Base-by-base conservation (phyloP, 2,888 invertebrate genomes). In the Protophormia terraenovae region DNA sequence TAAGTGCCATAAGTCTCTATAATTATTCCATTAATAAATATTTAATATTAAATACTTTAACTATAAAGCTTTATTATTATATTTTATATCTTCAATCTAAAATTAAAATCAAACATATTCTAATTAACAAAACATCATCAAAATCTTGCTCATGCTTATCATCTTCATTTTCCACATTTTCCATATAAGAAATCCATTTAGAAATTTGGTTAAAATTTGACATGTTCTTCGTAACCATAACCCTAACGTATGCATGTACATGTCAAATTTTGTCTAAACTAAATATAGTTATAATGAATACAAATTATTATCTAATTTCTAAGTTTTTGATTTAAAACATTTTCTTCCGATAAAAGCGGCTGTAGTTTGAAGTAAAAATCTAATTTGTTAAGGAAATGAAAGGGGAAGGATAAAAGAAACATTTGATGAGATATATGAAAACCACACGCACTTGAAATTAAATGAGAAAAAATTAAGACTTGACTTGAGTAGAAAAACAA, bases 261-360 rank as follows among this genome's bases (percentile, higher is more conserved):
- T 71, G 24, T 47, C 32, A 22, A 45, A n/a, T 45, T 35, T 12
- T 32, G 12, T 50, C 4, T n/a, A n/a, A n/a, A 19, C 5, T 47
- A 4, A 3, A 41, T 19, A 35, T 50, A 16, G 10, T 45, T 67
- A 32, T 58, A 58, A 66, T 58, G 45, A 60, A 27, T 47, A 69
- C 35, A 77, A 77, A 60, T 69, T 77, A 58, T 66, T 41, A 76
- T 77, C 16, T 35, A 58, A 67, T 77, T 24, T 77, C 24, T 16
- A 22, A 47, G 27, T 60, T 60, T 77, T 24, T 14, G 24, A 32
- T 58, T 58, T 16, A 60, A 60, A 47, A 22, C 41, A 41, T 27
- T 19, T 45, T 6, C 16, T 22, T 35, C 29, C n/a, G 16, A 6
- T 8, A 35, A 6, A 0, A 19, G 8, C 7, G 6, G 22, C 47